These are phyloP conservation scores for Theropithecus gelada DNA, from an alignment of 2,113 vertebrate genomes.

Conservation along the genomic window DNA sequence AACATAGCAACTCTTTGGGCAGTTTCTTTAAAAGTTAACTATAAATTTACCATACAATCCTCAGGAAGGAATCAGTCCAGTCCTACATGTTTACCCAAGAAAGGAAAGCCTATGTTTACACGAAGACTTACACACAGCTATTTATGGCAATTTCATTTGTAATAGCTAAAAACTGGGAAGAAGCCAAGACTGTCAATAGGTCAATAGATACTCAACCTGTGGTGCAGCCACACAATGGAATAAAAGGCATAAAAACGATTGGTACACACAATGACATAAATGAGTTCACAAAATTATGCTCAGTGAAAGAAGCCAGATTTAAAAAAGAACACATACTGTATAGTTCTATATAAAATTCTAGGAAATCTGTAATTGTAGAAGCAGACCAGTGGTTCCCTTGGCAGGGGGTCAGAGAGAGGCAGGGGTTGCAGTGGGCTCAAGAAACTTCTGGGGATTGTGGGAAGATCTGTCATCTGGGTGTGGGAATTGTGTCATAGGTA, in stretches of 20 bases:
- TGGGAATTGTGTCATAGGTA: not conserved
- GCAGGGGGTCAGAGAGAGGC: not conserved
- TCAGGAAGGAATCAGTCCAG: not conserved
- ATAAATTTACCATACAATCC: accelerated
- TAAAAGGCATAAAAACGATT: accelerated
- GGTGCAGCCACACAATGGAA: no score
- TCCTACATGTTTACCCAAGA: not conserved
- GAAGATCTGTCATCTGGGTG: not conserved
- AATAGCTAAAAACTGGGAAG: not conserved
- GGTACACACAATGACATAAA: accelerated
- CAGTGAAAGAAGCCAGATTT: accelerated
- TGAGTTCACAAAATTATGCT: accelerated
- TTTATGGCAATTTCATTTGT: no score
- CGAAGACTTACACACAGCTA: accelerated
- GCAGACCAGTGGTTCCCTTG: not conserved
- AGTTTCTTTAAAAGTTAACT: not conserved
- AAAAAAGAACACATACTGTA: not conserved
- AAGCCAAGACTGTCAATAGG: not conserved
- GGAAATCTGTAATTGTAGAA: not conserved
- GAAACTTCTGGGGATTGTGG: not conserved
- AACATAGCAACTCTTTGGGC: no score
- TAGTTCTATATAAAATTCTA: not conserved
- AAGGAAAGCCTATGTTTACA: not conserved
- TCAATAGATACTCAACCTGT: no score
- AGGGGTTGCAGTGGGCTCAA: not conserved